phyloP scores from a whole-genome alignment of 2,888 invertebrate genomes.

The Syritta pipiens region DNA sequence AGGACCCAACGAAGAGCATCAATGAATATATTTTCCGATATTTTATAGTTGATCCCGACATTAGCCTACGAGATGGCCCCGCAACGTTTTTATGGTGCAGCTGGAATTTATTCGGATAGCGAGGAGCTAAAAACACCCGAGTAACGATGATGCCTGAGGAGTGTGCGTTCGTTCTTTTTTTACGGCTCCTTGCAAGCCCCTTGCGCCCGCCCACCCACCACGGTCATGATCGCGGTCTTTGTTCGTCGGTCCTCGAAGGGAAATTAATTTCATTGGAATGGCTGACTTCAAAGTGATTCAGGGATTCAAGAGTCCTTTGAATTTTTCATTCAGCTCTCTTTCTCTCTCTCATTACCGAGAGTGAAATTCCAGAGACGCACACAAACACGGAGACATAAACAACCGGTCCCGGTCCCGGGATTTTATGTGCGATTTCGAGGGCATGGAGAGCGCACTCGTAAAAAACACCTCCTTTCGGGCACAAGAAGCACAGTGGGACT shows the following conservation, averaged over 20 bases:
- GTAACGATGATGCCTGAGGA: conserved; percentile 19
- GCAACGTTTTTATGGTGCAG: conserved; percentile 61
- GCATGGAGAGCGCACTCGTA: conserved; percentile 58
- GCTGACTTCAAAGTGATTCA: conserved; percentile 60
- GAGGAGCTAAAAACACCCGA: conserved; percentile 30
- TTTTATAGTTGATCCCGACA: conserved; percentile 62
- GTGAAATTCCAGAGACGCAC: conserved; percentile 32
- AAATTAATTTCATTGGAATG: conserved; percentile 63
- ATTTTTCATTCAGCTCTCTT: conserved; percentile 58
- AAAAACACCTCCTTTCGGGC: conserved; percentile 65
- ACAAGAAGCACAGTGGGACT: not conserved
- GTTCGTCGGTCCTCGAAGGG: conserved; percentile 27
- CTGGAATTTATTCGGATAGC: conserved; percentile 45
- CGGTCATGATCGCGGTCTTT: too few species aligned
- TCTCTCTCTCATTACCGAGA: conserved; percentile 21
- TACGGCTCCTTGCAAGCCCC: conserved; percentile 26
- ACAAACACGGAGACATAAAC: conserved; percentile 25
- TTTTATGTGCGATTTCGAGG: conserved; percentile 40
- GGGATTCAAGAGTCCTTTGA: conserved; percentile 62
- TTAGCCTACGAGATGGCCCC: conserved; percentile 62
- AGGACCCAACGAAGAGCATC: conserved; percentile 14
- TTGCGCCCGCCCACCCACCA: too few species aligned
- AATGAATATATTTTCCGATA: conserved; percentile 65
- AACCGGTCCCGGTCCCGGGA: conserved; percentile 18
- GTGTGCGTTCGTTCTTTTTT: conserved; percentile 38